Evolutionary conservation across 1,140 invertebrate genomes (phyloP).

Genomic region (Pseudomyrmex flavicornis): DNA sequence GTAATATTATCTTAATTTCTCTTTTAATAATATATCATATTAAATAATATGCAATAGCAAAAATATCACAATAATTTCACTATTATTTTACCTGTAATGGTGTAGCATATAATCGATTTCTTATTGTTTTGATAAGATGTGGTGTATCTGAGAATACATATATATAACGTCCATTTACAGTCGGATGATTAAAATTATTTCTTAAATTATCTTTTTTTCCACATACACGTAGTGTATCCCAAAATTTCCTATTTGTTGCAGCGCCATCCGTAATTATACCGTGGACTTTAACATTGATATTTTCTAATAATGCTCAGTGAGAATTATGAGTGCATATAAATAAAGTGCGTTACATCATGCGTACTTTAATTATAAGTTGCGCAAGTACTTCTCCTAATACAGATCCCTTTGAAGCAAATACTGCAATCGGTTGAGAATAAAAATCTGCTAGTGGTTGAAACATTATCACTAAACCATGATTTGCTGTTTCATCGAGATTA

Average conservation of each 20-base stretch:
- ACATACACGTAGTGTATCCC: not conserved
- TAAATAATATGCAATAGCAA: too few relatives aligned
- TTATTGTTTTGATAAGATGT: constrained; percentile 8
- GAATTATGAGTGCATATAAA: too few relatives aligned
- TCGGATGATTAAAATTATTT: not conserved
- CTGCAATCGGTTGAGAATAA: not conserved
- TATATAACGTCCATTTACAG: not conserved
- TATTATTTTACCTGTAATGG: not conserved
- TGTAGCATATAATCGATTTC: constrained; percentile 6
- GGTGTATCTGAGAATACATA: constrained; percentile 1
- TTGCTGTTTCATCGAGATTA: not conserved
- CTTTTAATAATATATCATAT: too few relatives aligned
- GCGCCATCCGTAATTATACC: too few relatives aligned
- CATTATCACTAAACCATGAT: constrained; percentile 6
- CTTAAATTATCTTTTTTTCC: not conserved
- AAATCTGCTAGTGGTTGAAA: not conserved
- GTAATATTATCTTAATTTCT: not conserved
- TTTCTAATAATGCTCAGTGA: too few relatives aligned
- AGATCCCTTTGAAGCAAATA: not conserved
- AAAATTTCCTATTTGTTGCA: too few relatives aligned
- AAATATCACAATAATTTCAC: not conserved
- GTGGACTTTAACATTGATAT: too few relatives aligned
- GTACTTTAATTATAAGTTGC: too few relatives aligned
- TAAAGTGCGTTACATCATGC: too few relatives aligned
- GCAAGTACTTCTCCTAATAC: not conserved